Evolutionary conservation across 1,140 invertebrate genomes (phyloP).

Genomic region (Bombyx mandarina): DNA sequence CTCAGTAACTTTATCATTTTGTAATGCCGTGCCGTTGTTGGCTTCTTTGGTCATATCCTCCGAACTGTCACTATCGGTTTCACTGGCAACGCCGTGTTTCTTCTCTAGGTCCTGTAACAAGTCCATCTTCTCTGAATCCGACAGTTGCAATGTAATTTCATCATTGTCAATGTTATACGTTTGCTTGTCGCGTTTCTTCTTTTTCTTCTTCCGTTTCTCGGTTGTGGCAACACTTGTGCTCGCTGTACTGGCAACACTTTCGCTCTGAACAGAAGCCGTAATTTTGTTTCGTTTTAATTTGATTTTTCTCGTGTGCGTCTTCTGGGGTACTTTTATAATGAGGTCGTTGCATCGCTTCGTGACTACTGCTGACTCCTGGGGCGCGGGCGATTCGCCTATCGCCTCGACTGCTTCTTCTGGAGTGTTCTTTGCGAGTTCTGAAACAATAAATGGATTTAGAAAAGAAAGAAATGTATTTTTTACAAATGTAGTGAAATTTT

Average conservation of each 20-base stretch:
- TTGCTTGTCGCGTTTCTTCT: constrained; percentile 38
- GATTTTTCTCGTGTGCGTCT: constrained; percentile 47
- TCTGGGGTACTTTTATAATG: constrained; percentile 44
- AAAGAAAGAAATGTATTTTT: too few species aligned
- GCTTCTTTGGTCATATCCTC: constrained; percentile 12
- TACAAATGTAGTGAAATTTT: too few species aligned
- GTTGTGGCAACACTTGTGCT: not conserved
- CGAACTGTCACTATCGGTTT: constrained; percentile 35
- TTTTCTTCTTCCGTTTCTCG: constrained; percentile 19
- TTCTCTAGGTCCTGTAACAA: constrained; percentile 58
- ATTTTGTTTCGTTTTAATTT: constrained; percentile 57
- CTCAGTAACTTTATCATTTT: constrained; percentile 9
- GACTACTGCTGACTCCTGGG: constrained; percentile 13
- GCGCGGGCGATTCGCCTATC: not conserved
- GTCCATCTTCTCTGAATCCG: constrained; percentile 68
- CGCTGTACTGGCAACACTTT: constrained; percentile 1
- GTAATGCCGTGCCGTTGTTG: constrained; percentile 4
- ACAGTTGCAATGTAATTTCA: constrained; percentile 63
- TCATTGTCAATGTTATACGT: constrained; percentile 53
- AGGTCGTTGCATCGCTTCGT: constrained; percentile 48
- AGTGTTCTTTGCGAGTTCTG: too few species aligned
- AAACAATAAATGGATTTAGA: too few species aligned
- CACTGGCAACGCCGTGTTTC: constrained; percentile 30
- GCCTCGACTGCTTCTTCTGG: too few species aligned
- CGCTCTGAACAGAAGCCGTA: constrained; percentile 7